Base-by-base conservation (phyloP, 2,113 vertebrate genomes). In the Ophiodon elongatus region DNA sequence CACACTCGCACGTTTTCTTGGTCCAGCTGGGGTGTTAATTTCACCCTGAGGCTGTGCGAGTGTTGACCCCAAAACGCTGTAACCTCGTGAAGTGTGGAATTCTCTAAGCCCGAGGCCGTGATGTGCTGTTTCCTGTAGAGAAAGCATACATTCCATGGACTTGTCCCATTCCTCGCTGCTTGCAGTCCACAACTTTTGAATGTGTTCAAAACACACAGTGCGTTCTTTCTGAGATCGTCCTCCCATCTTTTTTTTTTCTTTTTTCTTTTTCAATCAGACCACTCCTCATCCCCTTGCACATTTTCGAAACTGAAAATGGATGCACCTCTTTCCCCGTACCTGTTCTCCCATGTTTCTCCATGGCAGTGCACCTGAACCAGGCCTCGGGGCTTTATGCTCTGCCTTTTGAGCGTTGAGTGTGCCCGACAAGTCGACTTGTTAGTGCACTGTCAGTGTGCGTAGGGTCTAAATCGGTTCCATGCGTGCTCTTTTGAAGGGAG, bases 11-110 rank as follows among this genome's bases (percentile, higher is more conserved):
- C 88, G 86, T 87, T 90, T 91, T 89, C 68, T 62, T 83, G 82
- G 89, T 93, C 91, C 90, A 91, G 91, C 92, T 93, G 91, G 91
- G 92, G 94, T 94, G 93, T 95, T 95, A 93, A 94, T 94, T 94
- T 94, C 94, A 93, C 92, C 95, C 89, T 63, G 81, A 93, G 93
- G 93, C 92, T 85, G 76, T 83, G 89, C 79, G 89, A 88, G 89
- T 93, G 91, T 93, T 94, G 94, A 94, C 93, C 94, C 92, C 93
- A 94, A 92, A 95, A 93, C 86, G 88, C 88, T 93, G 92, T 87
- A 90, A 86, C 93, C 92, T 94, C 81, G 83, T 91, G 93, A 94
- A 94, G 93, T 93, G 89, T 92, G 91, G 93, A 94, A 93, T 94
- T 95, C 91, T 93, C 83, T 45, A 63, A 86, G 89, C 91, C 89